Base-by-base conservation (phyloP, 2,113 vertebrate genomes). In the Nansenia antarctica region DNA sequence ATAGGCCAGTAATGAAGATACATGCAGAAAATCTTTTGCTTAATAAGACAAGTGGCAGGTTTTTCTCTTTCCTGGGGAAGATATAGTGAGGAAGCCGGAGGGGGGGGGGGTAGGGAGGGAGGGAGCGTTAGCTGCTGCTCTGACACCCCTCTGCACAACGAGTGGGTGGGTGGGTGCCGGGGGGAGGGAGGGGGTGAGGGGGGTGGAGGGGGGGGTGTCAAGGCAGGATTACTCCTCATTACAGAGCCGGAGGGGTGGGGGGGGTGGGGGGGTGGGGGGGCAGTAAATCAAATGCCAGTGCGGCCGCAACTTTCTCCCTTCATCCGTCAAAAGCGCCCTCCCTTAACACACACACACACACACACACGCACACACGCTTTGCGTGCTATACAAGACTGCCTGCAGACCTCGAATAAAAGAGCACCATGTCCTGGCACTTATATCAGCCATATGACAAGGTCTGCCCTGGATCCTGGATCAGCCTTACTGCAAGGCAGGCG, bases 161-260 rank as follows among this genome's bases (percentile, higher is more conserved):
- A 49, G 34, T 65, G 54, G 64, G 26, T 31, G 61, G 31, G 61
- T 39, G 22, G 34, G 27, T 22, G 9, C 3, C 3, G 67, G 76
- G 63, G 69, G 69, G 75, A 65, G 70, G 26, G 77, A 74, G 59
- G 77, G 79, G 85, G 78, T 15, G 49, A 73, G 65, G 70, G 64
- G 53, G 20, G 26, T 9, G 34, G 47, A 60, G 53, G 64, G 59
- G 57, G 73, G 69, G 78, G 75, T 88, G 87, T 89, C 88, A 88
- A 90, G 86, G 77, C 78, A 85, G 89, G 91, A 92, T 92, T 91
- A 91, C 88, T 90, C 83, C 88, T 92, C 90, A 91, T 93, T 92
- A 92, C 71, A 57, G 79, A 70, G 78, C 78, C 69, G 85, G 74
- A 77, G 84, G 87, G 83, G 82, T n/a, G n/a, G n/a, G n/a, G n/a